Base-by-base conservation (phyloP, 35 echinoderm and acorn worm genomes). In the Lytechinus variegatus region DNA sequence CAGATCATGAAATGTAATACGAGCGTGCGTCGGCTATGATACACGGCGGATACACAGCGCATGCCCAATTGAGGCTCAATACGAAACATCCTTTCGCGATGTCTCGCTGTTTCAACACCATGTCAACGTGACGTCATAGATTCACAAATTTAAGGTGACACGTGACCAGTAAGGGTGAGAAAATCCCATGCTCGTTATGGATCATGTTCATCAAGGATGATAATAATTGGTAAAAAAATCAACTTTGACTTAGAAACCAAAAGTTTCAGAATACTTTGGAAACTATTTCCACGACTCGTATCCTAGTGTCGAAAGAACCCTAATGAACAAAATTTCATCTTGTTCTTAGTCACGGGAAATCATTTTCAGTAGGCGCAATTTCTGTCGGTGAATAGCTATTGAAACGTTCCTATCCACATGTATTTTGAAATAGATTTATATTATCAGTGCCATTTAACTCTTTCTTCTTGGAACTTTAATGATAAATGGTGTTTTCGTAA, bases 11-110 rank as follows among this genome's bases (percentile, higher is more conserved):
- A 79, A 79, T 79, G 19, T 79, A 79, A 79, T 79, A 79, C n/a
- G 66, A 79, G n/a, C 66, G n/a, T 79, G 66, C 66, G 66, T n/a
- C 21, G 66, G 19, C 19, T 79, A 79, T 10, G 88, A 90, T 90
- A 90, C 10, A 12, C 88, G 52, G 24, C 88, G 88, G 88, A 90
- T 90, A 90, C 88, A 90, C 88, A 90, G 88, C 88, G 88, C 88
- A 90, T 54, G 88, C 29, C 28, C 88, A 90, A 90, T 90, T 90
- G 88, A 27, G 29, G 27, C 52, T 90, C 29, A 90, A 90, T 90
- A 90, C 11, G 88, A 90, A 90, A 90, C 88, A 90, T 90, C 88
- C 88, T 90, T 44, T 54, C 27, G 88, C 88, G 28, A 54, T 44
- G 88, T 54, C 88, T 44, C 88, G 29, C 88, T 90, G 52, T 90